These are phyloP conservation scores for Anhinga anhinga DNA, from an alignment of 2,113 vertebrate species.

Conservation along the genomic window DNA sequence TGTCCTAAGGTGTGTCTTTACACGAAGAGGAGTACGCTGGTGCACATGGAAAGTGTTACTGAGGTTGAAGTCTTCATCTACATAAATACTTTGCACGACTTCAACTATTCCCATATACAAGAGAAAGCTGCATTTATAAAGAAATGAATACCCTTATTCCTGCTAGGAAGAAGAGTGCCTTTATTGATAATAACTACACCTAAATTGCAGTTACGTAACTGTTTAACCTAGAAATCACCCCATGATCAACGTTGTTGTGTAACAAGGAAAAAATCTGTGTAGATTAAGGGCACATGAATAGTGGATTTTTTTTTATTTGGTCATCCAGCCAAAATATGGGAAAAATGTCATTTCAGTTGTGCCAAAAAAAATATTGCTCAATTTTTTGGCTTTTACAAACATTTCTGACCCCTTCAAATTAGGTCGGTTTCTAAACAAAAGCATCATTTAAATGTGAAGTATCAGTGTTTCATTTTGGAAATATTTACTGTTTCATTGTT, in stretches of 20 bases:
- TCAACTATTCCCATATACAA: neutral
- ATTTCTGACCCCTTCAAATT: neutral
- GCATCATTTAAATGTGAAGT: neutral
- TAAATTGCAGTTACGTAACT: neutral
- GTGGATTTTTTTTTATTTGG: neutral
- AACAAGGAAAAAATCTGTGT: neutral
- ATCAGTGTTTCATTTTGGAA: neutral
- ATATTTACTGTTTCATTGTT: conserved; percentile 1
- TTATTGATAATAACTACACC: neutral
- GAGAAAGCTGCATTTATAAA: neutral
- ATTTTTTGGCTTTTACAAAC: neutral
- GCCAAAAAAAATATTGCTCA: neutral
- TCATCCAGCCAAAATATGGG: neutral
- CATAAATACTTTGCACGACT: neutral
- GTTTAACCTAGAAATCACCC: neutral
- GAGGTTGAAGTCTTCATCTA: neutral
- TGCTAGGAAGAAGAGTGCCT: neutral
- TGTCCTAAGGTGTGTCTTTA: neutral
- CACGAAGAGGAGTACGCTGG: neutral
- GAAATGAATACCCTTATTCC: neutral
- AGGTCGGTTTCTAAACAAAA: neutral
- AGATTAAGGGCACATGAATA: neutral
- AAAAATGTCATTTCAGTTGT: neutral
- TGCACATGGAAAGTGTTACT: neutral
- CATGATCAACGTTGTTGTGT: neutral